Base-by-base conservation (phyloP, 2,113 vertebrate species). In the Naja naja region DNA sequence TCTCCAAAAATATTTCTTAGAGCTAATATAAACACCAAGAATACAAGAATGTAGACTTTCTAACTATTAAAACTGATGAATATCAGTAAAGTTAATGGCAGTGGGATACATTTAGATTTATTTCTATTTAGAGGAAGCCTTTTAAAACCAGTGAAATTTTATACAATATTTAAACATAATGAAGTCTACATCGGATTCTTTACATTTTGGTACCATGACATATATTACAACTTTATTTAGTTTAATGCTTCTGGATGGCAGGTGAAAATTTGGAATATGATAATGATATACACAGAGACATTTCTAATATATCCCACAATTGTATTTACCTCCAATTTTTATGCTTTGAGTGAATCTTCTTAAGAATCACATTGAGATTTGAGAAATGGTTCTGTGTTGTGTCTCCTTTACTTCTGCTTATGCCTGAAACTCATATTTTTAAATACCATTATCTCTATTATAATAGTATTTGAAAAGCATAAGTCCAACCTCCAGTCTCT, bases 31-130 rank as follows among this genome's bases (percentile, higher is more conserved):
- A 58, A 56, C 7, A 23, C 20, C 22, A 55, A 85, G 81, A 88
- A 34, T 55, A 34, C 4, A 60, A 74, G 69, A 74, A 34, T 39
- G 16, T 74, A 74, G n/a, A 39, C 20, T 39, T 74, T 16, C 2
- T 74, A 87, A 5, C 25, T 49, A 23, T 16, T 20, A 55, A 88
- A n/a, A 56, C 1, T 55, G 53, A 23, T 23, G 5, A 34, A 74
- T 74, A 34, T 18, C 64, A 34, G 0, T 14, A 9, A 14, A 14
- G 10, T 14, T 2, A 12, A 91, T 69, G 0, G 22, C 14, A 43
- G 9, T 22, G 27, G 53, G 5, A 27, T 58, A 25, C 23, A 45
- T 27, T 23, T 39, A 47, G 43, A 60, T 39, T 45, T 89, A 56
- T n/a, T 88, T 88, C 5, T 88, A 53, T 14, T 25, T 52, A 52